Evolutionary conservation across 2,888 invertebrate genomes (phyloP), one percentile per base, ranked within the genome.

Genomic region (Hyposoter dolosus): DNA sequence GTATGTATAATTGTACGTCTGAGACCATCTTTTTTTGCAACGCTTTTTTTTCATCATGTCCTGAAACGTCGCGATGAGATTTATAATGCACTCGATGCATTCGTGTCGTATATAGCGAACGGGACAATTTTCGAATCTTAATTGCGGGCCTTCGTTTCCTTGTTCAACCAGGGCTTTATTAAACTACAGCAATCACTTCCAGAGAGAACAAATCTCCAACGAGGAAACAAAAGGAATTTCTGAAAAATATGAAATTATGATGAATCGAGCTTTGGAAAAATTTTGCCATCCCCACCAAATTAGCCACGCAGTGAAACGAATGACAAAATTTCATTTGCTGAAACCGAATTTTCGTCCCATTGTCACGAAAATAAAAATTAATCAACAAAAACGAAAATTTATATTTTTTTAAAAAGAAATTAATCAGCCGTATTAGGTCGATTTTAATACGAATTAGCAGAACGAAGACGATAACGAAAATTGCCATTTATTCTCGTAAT

Each of bases 121-220:
- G 6, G 56, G 43, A 81, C 56, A 53, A 80, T 84, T 80, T 76
- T 80, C 75, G 75, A 76, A 84, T 80, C 76, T 68, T 80, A 80
- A 80, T 75, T 80, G 69, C 63, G 23, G 4, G 50, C 15, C 0
- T 75, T 75, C 17, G 23, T 53, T 69, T 79, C 60, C 80, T 63
- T 43, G 75, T 76, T 71, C 68, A 74, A 72, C 23, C 60, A 43
- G 56, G 74, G 71, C 50, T 53, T 23, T 53, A 66, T 72, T 32
- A 66, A 50, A 45, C 19, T 45, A 35, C 35, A 17, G 35, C 35
- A 47, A 43, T 83, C 53, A 43, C 19, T 83, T 65, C 1, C 47
- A 43, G 35, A 43, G n/a, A 56, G 32, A 71, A 45, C 63, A 17
- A 65, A 47, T 12, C 47, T 35, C 50, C 72, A 9, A 23, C 32